A percentile compares a stretch with the other conserved stretches of the same genome.
These are phyloP conservation scores for Collichthys lucidus DNA, from an alignment of 2,113 vertebrate genomes.

Conservation along the genomic window DNA sequence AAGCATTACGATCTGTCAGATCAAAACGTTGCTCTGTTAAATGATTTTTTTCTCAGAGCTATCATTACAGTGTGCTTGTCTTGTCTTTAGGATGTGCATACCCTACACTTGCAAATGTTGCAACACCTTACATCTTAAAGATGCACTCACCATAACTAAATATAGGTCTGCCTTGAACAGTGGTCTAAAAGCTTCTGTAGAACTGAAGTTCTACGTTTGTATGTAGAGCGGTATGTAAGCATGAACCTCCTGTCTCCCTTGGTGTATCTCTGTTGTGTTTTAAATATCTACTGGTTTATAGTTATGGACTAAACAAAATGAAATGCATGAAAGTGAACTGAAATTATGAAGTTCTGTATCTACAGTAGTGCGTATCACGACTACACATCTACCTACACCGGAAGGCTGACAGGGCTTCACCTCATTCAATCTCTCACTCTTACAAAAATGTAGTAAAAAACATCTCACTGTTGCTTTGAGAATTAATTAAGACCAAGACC, in stretches of 20 bases:
- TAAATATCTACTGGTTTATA: background rate
- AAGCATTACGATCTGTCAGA: no score
- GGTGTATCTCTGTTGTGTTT: background rate
- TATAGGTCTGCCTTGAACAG: background rate
- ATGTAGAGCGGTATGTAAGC: no score
- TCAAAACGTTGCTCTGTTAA: no score
- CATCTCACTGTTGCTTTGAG: background rate
- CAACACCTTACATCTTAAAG: no score
- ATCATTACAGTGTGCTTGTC: no score
- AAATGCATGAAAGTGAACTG: background rate
- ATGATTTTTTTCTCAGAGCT: no score
- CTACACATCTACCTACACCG: slow-evolving; percentile 5
- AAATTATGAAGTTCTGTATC: background rate
- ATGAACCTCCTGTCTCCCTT: background rate
- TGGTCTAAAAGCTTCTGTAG: background rate
- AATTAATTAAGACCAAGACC: background rate
- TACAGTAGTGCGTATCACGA: background rate
- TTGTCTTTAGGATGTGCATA: no score
- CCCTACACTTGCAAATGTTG: no score
- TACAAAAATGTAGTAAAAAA: background rate
- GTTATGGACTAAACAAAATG: background rate
- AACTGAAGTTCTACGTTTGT: background rate
- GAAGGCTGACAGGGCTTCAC: slow-evolving; percentile 4
- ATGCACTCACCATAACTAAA: background rate
- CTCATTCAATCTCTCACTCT: slow-evolving; percentile 3